Conservation (phyloP, 2,797 vertebrate genomes). For the Mycteria americana region DNA sequence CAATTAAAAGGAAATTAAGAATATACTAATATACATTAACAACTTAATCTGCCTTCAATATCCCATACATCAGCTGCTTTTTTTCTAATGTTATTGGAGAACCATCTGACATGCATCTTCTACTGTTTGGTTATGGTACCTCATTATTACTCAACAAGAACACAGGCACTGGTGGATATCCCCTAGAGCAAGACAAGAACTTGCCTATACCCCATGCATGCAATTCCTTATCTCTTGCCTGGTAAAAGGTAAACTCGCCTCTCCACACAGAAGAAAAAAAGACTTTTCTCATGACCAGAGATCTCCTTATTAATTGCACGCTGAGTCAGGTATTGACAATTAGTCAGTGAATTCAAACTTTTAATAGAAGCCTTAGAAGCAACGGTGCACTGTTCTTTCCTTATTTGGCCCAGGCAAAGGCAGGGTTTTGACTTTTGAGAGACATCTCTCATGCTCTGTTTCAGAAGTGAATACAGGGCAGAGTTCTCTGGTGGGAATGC, state of each 20-base stretch:
- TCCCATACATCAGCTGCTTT: slow-evolving; percentile 79
- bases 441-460: slow-evolving; percentile 43
- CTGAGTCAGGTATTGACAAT: slow-evolving; percentile 46
- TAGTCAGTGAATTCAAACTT: slow-evolving; percentile 3
- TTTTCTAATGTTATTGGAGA: slow-evolving; percentile 64
- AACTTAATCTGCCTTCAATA: slow-evolving; percentile 84
- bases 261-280: neutral
- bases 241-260: slow-evolving; percentile 35
- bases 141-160: slow-evolving; percentile 73
- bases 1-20: slow-evolving; percentile 86
- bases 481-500: slow-evolving; percentile 47
- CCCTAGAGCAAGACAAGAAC: slow-evolving; percentile 55
- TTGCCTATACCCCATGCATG: neutral
- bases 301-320: slow-evolving; percentile 29
- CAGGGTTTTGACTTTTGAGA: slow-evolving; percentile 45
- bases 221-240: neutral
- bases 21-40: slow-evolving; percentile 84
- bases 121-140: slow-evolving; percentile 72
- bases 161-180: slow-evolving; percentile 27
- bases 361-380: slow-evolving; percentile 12
- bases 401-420: slow-evolving; percentile 40
- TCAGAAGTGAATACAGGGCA: slow-evolving; percentile 46
- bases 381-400: slow-evolving; percentile 44
- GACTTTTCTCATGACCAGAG: neutral
- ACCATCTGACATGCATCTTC: slow-evolving; percentile 77